A percentile compares a stretch with the other conserved stretches of the same genome.
These are phyloP conservation scores for Drosophila leontia DNA, from an alignment of 1,140 invertebrate species.

Conservation along the genomic window DNA sequence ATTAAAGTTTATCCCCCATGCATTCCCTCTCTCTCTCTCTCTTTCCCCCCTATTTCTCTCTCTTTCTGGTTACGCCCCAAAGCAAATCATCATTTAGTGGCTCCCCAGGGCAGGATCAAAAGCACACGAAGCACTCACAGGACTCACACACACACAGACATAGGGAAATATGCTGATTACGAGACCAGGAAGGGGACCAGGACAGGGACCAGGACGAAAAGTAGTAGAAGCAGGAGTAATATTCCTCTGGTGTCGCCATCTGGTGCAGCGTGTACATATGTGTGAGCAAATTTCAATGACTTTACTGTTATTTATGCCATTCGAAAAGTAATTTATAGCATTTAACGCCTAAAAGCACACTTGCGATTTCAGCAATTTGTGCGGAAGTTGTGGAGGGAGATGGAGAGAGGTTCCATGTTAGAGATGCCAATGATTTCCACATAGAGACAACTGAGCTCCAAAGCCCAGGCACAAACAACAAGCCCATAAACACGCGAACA, in stretches of 20 bases:
- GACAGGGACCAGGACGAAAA: not conserved
- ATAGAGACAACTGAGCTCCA: not conserved
- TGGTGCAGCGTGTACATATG: conserved; percentile 11
- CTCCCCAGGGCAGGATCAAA: conserved; percentile 54
- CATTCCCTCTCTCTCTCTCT: not conserved
- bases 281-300: conserved; percentile 49
- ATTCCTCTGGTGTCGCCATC: conserved; percentile 41
- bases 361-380: conserved; percentile 75
- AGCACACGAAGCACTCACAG: conserved; percentile 26
- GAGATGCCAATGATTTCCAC: conserved; percentile 28
- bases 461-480: conserved; percentile 15
- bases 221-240: conserved; percentile 1
- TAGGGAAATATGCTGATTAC: conserved; percentile 59
- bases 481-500: conserved; percentile 68
- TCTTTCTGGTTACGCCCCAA: conserved; percentile 34
- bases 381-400: not conserved
- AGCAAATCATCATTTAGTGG: conserved; percentile 62
- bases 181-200: conserved; percentile 1
- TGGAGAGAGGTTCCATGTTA: not conserved
- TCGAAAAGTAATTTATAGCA: conserved; percentile 75
- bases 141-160: conserved; percentile 3
- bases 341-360: conserved; percentile 76
- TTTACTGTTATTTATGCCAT: conserved; percentile 60
- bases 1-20: conserved; percentile 48
- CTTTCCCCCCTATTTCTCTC: too few relatives aligned